Conservation (phyloP, 2,888 invertebrate species). For the Frankliniella fusca region DNA sequence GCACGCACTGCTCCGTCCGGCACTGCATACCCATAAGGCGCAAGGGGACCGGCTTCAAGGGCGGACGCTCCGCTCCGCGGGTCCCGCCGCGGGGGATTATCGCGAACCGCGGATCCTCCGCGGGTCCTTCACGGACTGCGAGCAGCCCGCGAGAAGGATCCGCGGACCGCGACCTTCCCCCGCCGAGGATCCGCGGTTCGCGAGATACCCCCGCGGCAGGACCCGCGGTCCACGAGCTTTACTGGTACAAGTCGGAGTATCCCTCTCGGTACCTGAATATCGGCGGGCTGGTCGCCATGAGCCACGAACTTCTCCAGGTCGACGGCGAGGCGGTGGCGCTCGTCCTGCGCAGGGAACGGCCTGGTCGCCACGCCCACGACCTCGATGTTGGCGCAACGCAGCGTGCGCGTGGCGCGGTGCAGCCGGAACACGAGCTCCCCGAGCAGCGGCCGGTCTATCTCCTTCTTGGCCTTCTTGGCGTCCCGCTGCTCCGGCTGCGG, state of each 20-base stretch:
- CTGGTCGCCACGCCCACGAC: background rate
- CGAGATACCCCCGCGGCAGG: too few relatives aligned
- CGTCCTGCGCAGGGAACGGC: background rate
- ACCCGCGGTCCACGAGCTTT: background rate
- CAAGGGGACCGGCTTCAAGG: too few relatives aligned
- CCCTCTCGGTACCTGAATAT: background rate
- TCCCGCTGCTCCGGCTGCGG: background rate
- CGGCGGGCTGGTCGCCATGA: background rate
- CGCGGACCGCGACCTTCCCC: too few relatives aligned
- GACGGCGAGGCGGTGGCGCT: background rate
- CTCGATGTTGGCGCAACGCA: conserved; percentile 11
- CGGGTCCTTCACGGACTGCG: too few relatives aligned
- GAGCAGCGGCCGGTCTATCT: background rate
- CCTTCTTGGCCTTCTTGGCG: background rate
- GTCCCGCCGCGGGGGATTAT: too few relatives aligned
- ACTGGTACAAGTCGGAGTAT: background rate
- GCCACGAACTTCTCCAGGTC: background rate
- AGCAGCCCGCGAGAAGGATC: too few relatives aligned
- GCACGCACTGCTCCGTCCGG: too few relatives aligned
- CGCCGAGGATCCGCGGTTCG: too few relatives aligned
- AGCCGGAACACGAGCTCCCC: background rate
- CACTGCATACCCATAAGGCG: too few relatives aligned
- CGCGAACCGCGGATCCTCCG: too few relatives aligned
- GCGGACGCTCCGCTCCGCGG: too few relatives aligned
- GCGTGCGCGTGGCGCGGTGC: background rate